These are phyloP conservation scores for Cheilosia impressa DNA, from an alignment of 2,888 invertebrate genomes.

Conservation along the genomic window DNA sequence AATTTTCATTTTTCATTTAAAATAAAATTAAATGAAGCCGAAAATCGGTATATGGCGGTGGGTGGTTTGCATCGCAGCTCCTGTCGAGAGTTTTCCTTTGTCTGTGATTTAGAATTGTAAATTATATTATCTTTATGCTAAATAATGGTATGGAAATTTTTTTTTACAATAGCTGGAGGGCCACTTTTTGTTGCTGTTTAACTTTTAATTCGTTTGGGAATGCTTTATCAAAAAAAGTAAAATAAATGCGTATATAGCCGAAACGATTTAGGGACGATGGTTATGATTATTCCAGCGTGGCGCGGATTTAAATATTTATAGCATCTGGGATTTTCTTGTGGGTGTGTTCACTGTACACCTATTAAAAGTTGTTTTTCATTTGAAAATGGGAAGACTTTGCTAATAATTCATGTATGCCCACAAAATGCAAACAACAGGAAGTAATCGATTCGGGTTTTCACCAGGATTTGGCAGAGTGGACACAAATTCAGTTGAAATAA, in stretches of 20 bases:
- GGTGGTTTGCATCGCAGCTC: background rate
- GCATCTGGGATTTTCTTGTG: no score
- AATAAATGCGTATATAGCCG: background rate
- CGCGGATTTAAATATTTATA: no score
- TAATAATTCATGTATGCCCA: no score
- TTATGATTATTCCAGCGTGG: no score
- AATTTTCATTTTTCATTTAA: constrained; percentile 40
- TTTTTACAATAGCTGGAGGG: background rate
- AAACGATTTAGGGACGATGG: no score
- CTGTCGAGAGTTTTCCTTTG: constrained; percentile 4
- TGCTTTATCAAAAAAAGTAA: background rate
- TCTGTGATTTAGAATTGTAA: constrained; percentile 24
- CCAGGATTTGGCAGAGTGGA: no score
- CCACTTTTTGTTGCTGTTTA: background rate
- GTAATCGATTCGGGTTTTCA: no score
- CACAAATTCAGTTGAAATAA: no score
- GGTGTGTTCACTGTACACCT: no score
- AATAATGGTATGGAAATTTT: constrained; percentile 16
- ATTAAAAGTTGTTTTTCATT: no score
- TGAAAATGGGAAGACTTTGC: no score
- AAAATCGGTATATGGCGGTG: constrained; percentile 5
- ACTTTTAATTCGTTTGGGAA: constrained; percentile 15
- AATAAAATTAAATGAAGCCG: constrained; percentile 21
- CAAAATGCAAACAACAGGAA: no score
- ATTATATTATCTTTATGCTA: constrained; percentile 16